Evolutionary conservation across 2,797 vertebrate species (phyloP).

Genomic region (Neomorphus geoffroyi): DNA sequence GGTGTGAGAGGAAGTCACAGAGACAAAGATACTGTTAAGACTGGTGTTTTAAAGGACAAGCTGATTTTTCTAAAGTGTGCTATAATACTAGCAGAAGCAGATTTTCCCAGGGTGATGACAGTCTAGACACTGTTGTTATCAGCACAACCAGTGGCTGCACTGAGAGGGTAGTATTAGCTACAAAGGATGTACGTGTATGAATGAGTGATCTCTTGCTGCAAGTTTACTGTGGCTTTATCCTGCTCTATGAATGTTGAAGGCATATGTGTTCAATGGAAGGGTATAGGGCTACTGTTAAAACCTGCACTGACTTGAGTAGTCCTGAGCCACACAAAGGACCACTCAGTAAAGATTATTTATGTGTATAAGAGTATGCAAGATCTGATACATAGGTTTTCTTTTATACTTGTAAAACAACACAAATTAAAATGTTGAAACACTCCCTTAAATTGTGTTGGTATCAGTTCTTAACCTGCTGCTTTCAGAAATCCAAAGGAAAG

Average conservation of each 20-base stretch:
- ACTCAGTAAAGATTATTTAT: not conserved
- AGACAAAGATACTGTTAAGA: not conserved
- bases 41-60: not conserved
- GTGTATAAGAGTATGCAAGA: not conserved
- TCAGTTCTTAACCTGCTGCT: not conserved
- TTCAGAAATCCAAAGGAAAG: not conserved
- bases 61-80: not conserved
- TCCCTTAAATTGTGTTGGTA: not conserved
- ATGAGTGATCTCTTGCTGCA: not conserved
- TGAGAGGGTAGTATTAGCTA: not conserved
- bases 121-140: not conserved
- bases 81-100: not conserved
- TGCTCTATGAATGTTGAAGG: not conserved
- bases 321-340: not conserved
- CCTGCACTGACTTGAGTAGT: not conserved
- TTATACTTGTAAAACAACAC: constrained; percentile 19
- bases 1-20: too few relatives aligned
- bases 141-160: not conserved
- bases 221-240: not conserved
- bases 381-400: not conserved
- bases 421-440: constrained; percentile 37
- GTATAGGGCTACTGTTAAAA: not conserved
- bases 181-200: not conserved
- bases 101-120: not conserved
- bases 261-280: not conserved